Conservation (phyloP, 2,113 vertebrate genomes). For the Heteronetta atricapilla region DNA sequence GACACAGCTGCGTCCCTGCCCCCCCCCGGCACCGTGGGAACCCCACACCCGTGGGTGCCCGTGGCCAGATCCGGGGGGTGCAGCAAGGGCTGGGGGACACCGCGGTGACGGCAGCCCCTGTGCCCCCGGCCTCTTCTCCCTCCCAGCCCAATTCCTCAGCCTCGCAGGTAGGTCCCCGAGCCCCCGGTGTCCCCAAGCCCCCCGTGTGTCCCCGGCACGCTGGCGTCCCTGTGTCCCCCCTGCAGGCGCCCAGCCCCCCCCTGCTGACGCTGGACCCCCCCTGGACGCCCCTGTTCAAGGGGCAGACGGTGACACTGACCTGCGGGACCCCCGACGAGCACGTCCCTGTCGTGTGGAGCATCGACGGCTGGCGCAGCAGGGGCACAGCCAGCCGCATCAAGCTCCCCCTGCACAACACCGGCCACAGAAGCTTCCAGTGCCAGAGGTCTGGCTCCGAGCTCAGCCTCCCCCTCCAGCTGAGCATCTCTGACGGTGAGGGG, state of each 20-base stretch:
- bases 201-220: not conserved
- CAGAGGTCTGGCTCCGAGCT: fast-evolving
- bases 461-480: not conserved
- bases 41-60: not conserved
- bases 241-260: not conserved
- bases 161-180: not conserved
- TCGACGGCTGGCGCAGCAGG: no score
- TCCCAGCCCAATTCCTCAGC: not conserved
- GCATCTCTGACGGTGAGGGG: not conserved
- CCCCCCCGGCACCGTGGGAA: not conserved
- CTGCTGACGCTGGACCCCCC: not conserved
- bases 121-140: not conserved
- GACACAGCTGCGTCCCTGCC: not conserved
- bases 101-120: not conserved
- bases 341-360: fast-evolving
- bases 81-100: not conserved
- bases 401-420: fast-evolving
- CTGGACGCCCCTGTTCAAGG: fast-evolving
- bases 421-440: not conserved
- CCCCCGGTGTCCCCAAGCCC: not conserved
- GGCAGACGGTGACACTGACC: not conserved
- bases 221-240: not conserved
- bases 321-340: fast-evolving
- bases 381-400: fast-evolving
- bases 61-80: not conserved